Evolutionary conservation across 2,797 vertebrate species (phyloP).

Genomic region (Sciaenops ocellatus): DNA sequence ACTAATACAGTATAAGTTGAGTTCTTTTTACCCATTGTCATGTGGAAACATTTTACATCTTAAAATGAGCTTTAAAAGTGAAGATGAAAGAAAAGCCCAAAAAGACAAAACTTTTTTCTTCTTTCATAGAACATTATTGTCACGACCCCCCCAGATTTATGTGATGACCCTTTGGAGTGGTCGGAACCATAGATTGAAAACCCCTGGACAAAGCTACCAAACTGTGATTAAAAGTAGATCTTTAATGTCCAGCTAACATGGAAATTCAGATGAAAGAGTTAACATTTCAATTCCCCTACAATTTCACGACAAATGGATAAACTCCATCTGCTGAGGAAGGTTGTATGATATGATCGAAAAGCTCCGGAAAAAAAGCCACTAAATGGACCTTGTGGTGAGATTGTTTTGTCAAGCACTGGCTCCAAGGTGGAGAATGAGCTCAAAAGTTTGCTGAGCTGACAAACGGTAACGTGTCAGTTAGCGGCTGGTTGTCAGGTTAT

Average conservation of each 20-base stretch:
- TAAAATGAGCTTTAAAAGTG: no score
- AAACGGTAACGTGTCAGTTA: constrained; percentile 4
- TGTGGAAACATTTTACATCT: no score
- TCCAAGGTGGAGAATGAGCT: constrained; percentile 4
- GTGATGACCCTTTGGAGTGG: no score
- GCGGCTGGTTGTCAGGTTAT: constrained; percentile 1
- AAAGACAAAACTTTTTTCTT: no score
- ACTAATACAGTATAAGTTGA: no score
- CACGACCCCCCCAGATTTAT: no score
- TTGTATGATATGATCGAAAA: neutral
- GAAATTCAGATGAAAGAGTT: neutral
- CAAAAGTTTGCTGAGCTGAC: constrained; percentile 10
- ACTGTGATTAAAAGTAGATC: no score
- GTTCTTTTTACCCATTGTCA: no score
- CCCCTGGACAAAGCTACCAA: no score
- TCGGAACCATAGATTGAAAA: no score
- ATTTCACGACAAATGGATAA: neutral
- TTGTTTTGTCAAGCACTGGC: neutral
- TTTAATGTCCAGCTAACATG: neutral
- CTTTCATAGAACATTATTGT: no score
- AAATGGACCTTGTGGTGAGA: neutral
- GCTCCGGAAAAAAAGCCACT: neutral
- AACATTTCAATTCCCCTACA: neutral
- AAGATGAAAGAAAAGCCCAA: no score
- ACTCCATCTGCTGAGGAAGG: neutral